phyloP scores from a whole-genome alignment of 2,113 vertebrate genomes.

The Coregonus clupeaformis region DNA sequence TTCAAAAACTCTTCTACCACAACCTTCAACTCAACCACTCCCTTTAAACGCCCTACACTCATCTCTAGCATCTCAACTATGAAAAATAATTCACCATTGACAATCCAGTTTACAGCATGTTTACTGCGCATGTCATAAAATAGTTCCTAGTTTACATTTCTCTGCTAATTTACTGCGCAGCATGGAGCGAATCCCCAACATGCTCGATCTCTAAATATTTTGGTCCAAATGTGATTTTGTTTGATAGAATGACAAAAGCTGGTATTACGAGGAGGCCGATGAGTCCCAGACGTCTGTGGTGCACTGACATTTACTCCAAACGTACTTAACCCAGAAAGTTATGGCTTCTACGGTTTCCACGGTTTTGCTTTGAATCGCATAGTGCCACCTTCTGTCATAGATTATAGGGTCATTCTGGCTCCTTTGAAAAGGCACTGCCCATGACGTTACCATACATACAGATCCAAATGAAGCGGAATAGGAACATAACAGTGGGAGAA shows the following conservation, averaged over 20 bases:
- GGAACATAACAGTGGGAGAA: no score
- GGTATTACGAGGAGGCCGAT: conserved; percentile 67
- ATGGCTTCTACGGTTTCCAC: conserved; percentile 59
- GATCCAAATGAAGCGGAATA: no score
- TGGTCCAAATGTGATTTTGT: conserved; percentile 71
- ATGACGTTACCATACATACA: neutral
- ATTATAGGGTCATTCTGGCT: conserved; percentile 57
- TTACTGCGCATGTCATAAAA: conserved; percentile 57
- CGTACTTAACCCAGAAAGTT: conserved; percentile 69
- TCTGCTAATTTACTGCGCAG: conserved; percentile 65
- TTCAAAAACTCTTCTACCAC: conserved; percentile 32
- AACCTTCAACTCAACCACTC: conserved; percentile 16
- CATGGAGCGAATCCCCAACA: conserved; percentile 55
- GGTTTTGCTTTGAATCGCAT: conserved; percentile 57
- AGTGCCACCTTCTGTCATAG: conserved; percentile 52
- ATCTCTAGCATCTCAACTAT: conserved; percentile 44
- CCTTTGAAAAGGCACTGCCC: conserved; percentile 25
- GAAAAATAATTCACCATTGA: conserved; percentile 42
- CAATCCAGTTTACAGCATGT: conserved; percentile 65
- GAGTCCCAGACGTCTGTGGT: conserved; percentile 69
- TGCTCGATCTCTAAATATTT: conserved; percentile 70
- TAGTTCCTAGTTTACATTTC: conserved; percentile 64
- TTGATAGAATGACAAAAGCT: conserved; percentile 72
- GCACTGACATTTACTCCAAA: conserved; percentile 73
- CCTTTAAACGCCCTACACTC: conserved; percentile 39